These are phyloP conservation scores for Vidua chalybeata DNA, from an alignment of 2,113 vertebrate species.

Conservation along the genomic window DNA sequence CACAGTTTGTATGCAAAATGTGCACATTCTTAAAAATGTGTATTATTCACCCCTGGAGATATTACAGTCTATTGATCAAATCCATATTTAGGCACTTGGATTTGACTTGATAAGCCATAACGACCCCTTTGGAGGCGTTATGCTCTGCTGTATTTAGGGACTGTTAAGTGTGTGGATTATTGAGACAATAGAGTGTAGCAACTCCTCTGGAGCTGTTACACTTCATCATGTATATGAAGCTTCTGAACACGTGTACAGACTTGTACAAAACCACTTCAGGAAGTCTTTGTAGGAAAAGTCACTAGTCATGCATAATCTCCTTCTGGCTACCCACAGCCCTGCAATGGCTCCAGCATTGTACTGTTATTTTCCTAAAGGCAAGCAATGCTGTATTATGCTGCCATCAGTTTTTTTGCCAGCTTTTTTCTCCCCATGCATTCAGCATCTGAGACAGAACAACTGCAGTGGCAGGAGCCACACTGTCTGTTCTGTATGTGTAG, in stretches of 20 bases:
- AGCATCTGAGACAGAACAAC: neutral
- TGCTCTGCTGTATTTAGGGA: conserved; percentile 58
- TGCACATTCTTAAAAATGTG: neutral
- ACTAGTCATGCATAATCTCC: conserved; percentile 8
- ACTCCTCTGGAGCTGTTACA: conserved; percentile 57
- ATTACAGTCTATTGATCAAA: conserved; percentile 65
- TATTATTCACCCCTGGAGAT: conserved; percentile 26
- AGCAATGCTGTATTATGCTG: neutral
- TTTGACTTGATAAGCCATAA: conserved; percentile 68
- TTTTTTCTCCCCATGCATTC: neutral
- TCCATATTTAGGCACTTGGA: conserved; percentile 49
- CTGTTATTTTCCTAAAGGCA: neutral
- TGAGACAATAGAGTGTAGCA: conserved; percentile 69
- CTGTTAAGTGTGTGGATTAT: conserved; percentile 69
- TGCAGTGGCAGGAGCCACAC: neutral
- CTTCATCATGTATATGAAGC: conserved; percentile 48
- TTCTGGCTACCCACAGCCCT: neutral
- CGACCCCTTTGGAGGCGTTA: conserved; percentile 49
- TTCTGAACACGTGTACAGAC: neutral
- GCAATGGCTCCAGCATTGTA: neutral
- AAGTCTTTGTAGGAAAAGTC: conserved; percentile 24
- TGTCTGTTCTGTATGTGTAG: neutral
- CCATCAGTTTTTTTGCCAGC: neutral
- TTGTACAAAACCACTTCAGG: conserved; percentile 32
- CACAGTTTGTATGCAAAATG: conserved; percentile 4